phyloP scores from a whole-genome alignment of 1,140 invertebrate species.

The Mya arenaria region DNA sequence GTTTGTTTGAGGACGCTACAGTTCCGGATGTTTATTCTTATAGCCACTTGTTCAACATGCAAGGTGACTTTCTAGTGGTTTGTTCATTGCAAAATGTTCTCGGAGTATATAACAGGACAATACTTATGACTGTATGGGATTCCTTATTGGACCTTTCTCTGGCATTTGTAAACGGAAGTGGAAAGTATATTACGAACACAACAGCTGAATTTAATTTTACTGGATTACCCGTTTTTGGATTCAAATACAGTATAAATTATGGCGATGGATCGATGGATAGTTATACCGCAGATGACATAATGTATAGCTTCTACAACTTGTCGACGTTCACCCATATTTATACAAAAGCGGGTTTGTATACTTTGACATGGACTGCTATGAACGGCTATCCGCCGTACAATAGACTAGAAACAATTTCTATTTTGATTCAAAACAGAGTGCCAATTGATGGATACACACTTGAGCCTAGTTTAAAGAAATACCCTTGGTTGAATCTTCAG shows the following conservation, averaged over 20 bases:
- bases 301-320: slow-evolving; percentile 2
- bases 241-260: slow-evolving; percentile 45
- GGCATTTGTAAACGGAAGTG: slow-evolving; percentile 21
- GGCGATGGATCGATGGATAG: neutral
- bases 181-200: slow-evolving; percentile 51
- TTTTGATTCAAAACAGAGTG: slow-evolving; percentile 36
- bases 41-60: slow-evolving; percentile 24
- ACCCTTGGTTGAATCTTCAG: slow-evolving; percentile 34
- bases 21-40: neutral
- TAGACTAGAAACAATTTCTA: neutral
- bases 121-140: slow-evolving; percentile 25
- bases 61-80: slow-evolving; percentile 20
- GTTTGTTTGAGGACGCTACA: neutral
- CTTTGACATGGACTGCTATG: slow-evolving; percentile 10
- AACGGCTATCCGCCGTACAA: slow-evolving; percentile 20
- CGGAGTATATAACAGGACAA: neutral
- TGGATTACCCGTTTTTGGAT: slow-evolving; percentile 27
- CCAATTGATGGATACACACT: slow-evolving; percentile 16
- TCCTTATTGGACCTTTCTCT: slow-evolving; percentile 5
- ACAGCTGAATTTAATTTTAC: slow-evolving; percentile 18
- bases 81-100: neutral
- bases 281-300: neutral
- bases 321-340: slow-evolving; percentile 17
- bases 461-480: slow-evolving; percentile 23
- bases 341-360: slow-evolving; percentile 19